Conservation (phyloP, 2,888 invertebrate genomes). For the Megalurothrips usitatus region DNA sequence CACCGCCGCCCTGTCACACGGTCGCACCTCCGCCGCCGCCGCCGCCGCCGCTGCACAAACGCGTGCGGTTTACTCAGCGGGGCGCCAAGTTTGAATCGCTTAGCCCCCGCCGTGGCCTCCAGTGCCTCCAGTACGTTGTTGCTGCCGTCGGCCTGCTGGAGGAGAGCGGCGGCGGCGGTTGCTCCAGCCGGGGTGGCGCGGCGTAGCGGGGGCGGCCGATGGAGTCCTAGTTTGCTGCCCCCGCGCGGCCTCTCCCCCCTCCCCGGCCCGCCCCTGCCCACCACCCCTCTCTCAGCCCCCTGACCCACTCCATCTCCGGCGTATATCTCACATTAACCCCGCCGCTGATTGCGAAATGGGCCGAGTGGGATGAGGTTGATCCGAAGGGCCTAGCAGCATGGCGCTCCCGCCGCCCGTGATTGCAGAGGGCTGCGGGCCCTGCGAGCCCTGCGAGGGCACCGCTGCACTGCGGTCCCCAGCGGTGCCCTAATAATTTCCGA, state of each 20-base stretch:
- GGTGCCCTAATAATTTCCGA: no score
- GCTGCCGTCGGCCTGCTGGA: no score
- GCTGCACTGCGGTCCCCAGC: no score
- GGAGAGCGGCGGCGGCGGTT: no score
- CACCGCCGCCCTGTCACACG: background rate
- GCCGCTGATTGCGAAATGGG: background rate
- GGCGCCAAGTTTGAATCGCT: conserved; percentile 24
- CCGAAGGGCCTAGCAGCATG: background rate
- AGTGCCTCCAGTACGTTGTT: background rate
- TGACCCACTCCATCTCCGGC: background rate
- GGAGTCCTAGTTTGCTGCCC: background rate
- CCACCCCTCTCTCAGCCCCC: background rate
- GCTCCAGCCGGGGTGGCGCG: background rate
- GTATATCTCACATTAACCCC: conserved; percentile 13
- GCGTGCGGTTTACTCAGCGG: conserved; percentile 19
- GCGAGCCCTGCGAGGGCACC: no score
- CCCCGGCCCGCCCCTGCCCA: background rate
- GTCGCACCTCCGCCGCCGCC: background rate
- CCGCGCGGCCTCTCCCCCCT: background rate
- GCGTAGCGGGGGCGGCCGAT: background rate
- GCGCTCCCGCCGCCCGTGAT: no score
- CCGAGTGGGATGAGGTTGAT: background rate
- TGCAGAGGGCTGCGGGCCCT: no score
- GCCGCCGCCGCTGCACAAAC: background rate
- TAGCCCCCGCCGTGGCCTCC: background rate